Evolutionary conservation across 2,113 vertebrate genomes (phyloP).

Genomic region (Callipepla californica): DNA sequence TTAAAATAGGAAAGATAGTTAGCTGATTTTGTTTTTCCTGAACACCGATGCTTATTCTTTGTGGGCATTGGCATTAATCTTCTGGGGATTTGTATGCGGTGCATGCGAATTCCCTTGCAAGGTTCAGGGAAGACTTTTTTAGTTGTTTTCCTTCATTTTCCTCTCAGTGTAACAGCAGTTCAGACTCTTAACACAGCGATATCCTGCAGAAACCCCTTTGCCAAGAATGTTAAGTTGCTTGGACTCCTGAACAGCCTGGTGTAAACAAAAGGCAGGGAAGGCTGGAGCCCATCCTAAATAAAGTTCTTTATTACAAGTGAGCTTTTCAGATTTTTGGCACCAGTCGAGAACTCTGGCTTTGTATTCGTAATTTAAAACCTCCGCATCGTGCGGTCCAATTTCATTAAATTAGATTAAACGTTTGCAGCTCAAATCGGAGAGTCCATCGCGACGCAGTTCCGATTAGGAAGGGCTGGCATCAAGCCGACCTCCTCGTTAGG

Average conservation of each 20-base stretch:
- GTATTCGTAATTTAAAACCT: slow-evolving; percentile 41
- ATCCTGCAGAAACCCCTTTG: slow-evolving; percentile 51
- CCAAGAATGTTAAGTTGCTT: slow-evolving; percentile 68
- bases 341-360: neutral
- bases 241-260: slow-evolving; percentile 49
- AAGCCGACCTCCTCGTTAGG: neutral
- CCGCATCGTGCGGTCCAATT: slow-evolving; percentile 6
- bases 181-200: slow-evolving; percentile 30
- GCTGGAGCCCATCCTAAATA: slow-evolving; percentile 67
- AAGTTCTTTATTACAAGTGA: slow-evolving; percentile 55
- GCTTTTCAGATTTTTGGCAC: slow-evolving; percentile 60
- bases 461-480: slow-evolving; percentile 27
- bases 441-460: neutral
- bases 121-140: neutral
- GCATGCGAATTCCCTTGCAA: neutral
- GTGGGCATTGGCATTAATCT: slow-evolving; percentile 4
- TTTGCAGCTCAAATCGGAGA: slow-evolving; percentile 35
- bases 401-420: slow-evolving; percentile 58
- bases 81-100: neutral
- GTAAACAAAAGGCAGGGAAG: slow-evolving; percentile 67
- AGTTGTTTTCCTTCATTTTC: slow-evolving; percentile 43
- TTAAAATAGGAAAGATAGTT: neutral
- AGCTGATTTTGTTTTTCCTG: slow-evolving; percentile 12
- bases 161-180: slow-evolving; percentile 2
- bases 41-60: neutral